Evolutionary conservation across 1,140 invertebrate genomes (phyloP), one percentile per base, ranked within the genome.

Genomic region (Solen grandis): DNA sequence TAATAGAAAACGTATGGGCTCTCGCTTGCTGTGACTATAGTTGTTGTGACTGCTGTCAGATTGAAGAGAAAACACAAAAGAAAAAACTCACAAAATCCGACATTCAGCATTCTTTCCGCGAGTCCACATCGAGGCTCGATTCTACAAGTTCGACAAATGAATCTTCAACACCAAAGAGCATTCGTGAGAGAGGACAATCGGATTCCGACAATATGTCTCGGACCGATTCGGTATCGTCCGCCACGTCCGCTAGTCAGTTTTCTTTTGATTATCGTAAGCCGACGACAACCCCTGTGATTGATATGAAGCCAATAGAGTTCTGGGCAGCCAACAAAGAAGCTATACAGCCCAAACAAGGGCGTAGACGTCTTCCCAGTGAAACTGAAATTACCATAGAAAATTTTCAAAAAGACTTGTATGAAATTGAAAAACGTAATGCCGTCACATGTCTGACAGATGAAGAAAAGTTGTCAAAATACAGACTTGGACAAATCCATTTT

Each of bases 241-340:
- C 79, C 8, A 84, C 85, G 38, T 82, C 85, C 59, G 46, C 82
- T 50, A 79, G 75, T 81, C 62, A 88, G 81, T 70, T 80, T 50
- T 86, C 82, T 33, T 72, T 72, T 10, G 86, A 89, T 35, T 88
- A 84, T 72, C 83, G 84, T 36, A 83, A 87, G 57, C 84, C 86
- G 16, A 86, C 82, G 1, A 84, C 86, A 0, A 92, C 91, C n/a
- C 92, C 92, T 0, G 82, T 92, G 22, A 92, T 93, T 68, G 92
- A 92, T 78, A 91, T 92, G 89, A 92, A 91, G 60, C 92, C 92
- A n/a, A 93, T 93, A 36, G 92, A 93, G 78, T 93, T 93, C 85
- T 93, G 92, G 92, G 87, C 92, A 10, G 91, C 91, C n/a, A 91
- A 88, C 78, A 85, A 86, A 69, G 91, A 93, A 79, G 89, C 82